Conservation (phyloP, 2,113 vertebrate genomes). For the Phalacrocorax brasilianus region DNA sequence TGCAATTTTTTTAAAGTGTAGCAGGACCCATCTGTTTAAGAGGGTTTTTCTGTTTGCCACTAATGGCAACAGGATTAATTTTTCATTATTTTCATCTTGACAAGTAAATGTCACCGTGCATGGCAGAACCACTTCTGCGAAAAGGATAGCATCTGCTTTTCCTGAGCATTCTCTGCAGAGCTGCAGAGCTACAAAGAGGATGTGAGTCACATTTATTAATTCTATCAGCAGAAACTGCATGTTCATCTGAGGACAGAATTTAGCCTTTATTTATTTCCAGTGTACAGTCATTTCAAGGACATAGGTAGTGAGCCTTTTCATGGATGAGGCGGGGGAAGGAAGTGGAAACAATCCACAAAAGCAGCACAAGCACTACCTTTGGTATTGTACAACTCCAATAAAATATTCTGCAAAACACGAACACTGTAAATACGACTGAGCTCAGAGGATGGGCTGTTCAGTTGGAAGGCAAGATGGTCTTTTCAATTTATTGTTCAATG, state of each 20-base stretch:
- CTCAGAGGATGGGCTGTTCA: background rate
- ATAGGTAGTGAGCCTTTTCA: background rate
- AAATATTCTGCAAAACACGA: background rate
- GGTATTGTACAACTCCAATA: background rate
- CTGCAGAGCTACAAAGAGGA: background rate
- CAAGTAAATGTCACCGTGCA: background rate
- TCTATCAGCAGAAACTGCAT: background rate
- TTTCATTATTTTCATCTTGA: constrained; percentile 45
- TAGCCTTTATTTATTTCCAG: background rate
- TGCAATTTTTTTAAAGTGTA: background rate
- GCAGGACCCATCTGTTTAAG: background rate
- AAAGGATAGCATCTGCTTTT: background rate
- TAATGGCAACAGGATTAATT: constrained; percentile 22
- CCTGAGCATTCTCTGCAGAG: background rate
- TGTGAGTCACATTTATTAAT: background rate
- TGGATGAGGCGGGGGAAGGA: background rate
- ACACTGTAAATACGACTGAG: background rate
- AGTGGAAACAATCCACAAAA: background rate
- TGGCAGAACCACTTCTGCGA: background rate
- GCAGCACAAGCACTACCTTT: background rate
- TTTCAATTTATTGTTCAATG: background rate
- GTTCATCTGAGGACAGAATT: background rate
- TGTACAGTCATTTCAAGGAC: background rate
- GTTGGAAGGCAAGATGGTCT: background rate
- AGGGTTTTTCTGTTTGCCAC: background rate